These are phyloP conservation scores for Eupithecia vulgata DNA, from an alignment of 2,888 invertebrate species.

Conservation along the genomic window DNA sequence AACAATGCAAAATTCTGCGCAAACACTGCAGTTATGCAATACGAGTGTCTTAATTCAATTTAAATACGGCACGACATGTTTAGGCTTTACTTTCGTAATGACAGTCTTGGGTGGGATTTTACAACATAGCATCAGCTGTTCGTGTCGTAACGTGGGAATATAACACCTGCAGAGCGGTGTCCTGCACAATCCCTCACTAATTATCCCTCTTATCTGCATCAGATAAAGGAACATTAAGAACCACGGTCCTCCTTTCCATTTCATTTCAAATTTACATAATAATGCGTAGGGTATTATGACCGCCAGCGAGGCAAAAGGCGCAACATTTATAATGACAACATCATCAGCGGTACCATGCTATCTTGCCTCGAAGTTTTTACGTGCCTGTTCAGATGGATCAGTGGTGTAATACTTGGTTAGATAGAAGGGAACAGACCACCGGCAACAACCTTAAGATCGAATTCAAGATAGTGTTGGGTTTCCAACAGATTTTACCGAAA, in stretches of 20 bases:
- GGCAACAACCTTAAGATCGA: slow-evolving; percentile 51
- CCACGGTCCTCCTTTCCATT: slow-evolving; percentile 72
- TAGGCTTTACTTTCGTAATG: slow-evolving; percentile 21
- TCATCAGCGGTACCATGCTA: slow-evolving; percentile 47
- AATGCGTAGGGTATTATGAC: slow-evolving; percentile 78
- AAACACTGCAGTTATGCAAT: slow-evolving; percentile 60
- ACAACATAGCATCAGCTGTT: slow-evolving; percentile 23
- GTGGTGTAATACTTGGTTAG: slow-evolving; percentile 45
- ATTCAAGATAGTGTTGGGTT: slow-evolving; percentile 54
- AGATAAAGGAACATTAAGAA: slow-evolving; percentile 69
- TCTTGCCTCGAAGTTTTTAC: slow-evolving; percentile 62
- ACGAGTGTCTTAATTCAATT: slow-evolving; percentile 36
- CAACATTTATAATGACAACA: slow-evolving; percentile 70
- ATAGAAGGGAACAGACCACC: slow-evolving; percentile 43
- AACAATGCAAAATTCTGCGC: slow-evolving; percentile 69
- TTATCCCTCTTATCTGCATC: slow-evolving; percentile 77
- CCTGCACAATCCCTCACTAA: slow-evolving; percentile 70
- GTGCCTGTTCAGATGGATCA: slow-evolving; percentile 45
- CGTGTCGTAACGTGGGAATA: slow-evolving; percentile 64
- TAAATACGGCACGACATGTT: slow-evolving; percentile 31
- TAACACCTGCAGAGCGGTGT: slow-evolving; percentile 65
- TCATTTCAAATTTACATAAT: slow-evolving; percentile 80
- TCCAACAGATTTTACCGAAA: slow-evolving; percentile 49
- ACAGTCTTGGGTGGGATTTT: slow-evolving; percentile 11
- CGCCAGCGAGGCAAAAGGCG: slow-evolving; percentile 67